These are phyloP conservation scores for Anoncus sp. DNA, from an alignment of 2,888 invertebrate genomes.

Conservation along the genomic window DNA sequence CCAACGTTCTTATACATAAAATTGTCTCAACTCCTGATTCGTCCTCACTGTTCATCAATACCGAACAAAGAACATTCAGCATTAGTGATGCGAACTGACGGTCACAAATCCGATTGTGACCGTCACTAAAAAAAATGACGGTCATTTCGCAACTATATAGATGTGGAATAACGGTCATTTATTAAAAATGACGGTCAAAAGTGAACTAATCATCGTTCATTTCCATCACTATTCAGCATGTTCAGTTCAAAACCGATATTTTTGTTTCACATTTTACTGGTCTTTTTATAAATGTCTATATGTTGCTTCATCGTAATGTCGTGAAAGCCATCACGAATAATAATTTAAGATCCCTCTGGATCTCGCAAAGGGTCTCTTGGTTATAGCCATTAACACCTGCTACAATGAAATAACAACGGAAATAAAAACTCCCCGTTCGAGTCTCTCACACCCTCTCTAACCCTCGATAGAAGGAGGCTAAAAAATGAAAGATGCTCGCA, in stretches of 20 bases:
- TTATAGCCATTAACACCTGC: slow-evolving; percentile 22
- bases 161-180: too few relatives aligned
- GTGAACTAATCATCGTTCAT: too few relatives aligned
- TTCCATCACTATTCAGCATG: background rate
- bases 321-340: slow-evolving; percentile 41
- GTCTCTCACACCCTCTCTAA: slow-evolving; percentile 28
- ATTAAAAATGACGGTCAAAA: too few relatives aligned
- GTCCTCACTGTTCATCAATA: too few relatives aligned
- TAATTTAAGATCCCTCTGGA: slow-evolving; percentile 35
- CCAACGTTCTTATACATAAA: too few relatives aligned
- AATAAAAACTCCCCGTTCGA: slow-evolving; percentile 3
- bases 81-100: too few relatives aligned
- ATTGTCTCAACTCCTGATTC: too few relatives aligned
- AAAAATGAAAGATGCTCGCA: background rate
- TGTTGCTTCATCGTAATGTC: background rate
- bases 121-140: too few relatives aligned
- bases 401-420: slow-evolving; percentile 14
- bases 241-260: background rate
- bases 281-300: background rate
- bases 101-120: too few relatives aligned
- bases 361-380: slow-evolving; percentile 1
- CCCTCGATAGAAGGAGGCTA: slow-evolving; percentile 1
- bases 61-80: too few relatives aligned
- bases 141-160: too few relatives aligned
- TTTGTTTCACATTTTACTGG: background rate